Base-by-base conservation (phyloP, 2,888 invertebrate genomes). In the Neuroscelio doddi region DNA sequence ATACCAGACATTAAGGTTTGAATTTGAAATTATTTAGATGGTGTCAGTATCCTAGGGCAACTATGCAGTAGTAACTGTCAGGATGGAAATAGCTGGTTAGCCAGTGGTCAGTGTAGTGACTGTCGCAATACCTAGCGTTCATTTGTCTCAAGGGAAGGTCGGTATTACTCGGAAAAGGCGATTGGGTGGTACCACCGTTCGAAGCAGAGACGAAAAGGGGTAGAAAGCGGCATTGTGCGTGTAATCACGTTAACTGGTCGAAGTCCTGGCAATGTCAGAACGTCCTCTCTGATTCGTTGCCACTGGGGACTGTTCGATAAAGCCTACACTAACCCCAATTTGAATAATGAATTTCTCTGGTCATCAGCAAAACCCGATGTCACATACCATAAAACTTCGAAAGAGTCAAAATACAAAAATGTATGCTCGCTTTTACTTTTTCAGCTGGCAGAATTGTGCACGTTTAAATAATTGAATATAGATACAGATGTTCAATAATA, bases 201-300 rank as follows among this genome's bases (percentile, higher is more conserved):
- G 68, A 67, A 64, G 69, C 55, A 45, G 68, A 30, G 63, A 66
- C 72, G 72, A 72, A 71, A 71, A 69, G 71, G 74, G 70, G 74
- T 71, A 73, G 71, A 71, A 72, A 74, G 70, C 70, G 63, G 74
- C 68, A 77, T 79, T 77, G 77, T 77, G 70, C 77, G 75, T 74
- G 74, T 79, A 79, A 80, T 78, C 77, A 74, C 76, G 77, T 76
- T 78, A 79, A 75, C 76, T 75, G 70, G 64, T 64, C 74, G 66
- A 70, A 63, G 71, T 71, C 69, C 71, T 51, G 53, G 61, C 64
- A 64, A 63, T 39, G 59, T 64, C 69, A 63, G 67, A 57, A 49
- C 58, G 63, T 66, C 64, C 69, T 65, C 68, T 68, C 68, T 63
- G 66, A 66, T 69, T 68, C 68, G 66, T 36, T 50, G 61, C 53